phyloP scores from a whole-genome alignment of 2,888 invertebrate species.

The Antheraea yamamai region DNA sequence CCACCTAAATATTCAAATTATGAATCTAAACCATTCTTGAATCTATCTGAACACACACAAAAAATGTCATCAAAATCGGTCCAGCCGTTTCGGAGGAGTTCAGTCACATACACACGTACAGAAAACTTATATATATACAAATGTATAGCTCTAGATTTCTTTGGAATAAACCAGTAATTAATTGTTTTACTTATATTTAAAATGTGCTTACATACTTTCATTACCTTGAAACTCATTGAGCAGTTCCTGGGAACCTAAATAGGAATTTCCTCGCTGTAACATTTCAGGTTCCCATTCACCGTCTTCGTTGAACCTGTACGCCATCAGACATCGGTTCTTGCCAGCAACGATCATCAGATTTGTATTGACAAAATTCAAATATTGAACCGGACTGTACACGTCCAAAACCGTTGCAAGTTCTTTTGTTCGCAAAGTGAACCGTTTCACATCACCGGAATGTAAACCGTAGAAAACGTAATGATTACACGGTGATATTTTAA shows the following conservation, averaged over 20 bases:
- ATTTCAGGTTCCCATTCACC: slow-evolving; percentile 66
- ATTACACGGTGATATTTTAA: slow-evolving; percentile 77
- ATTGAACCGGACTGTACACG: slow-evolving; percentile 66
- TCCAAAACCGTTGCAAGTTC: slow-evolving; percentile 61
- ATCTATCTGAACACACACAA: no score
- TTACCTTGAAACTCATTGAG: slow-evolving; percentile 71
- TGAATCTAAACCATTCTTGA: no score
- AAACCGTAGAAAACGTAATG: slow-evolving; percentile 76
- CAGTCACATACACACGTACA: no score
- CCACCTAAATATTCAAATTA: no score
- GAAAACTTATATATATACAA: no score
- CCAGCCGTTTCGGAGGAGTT: no score
- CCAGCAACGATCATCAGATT: slow-evolving; percentile 67
- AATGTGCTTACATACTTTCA: neutral
- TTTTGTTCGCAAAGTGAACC: slow-evolving; percentile 66
- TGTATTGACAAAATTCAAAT: slow-evolving; percentile 63
- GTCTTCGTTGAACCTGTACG: slow-evolving; percentile 49
- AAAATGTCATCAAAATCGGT: no score
- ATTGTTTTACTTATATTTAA: neutral
- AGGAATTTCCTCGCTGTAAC: slow-evolving; percentile 64
- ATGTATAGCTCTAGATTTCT: no score
- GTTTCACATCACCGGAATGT: slow-evolving; percentile 65
- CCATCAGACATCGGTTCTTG: slow-evolving; percentile 69
- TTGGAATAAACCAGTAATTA: no score
- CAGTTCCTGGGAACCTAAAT: slow-evolving; percentile 74